Base-by-base conservation (phyloP, 2,888 invertebrate genomes). In the Latrodectus hesperus region DNA sequence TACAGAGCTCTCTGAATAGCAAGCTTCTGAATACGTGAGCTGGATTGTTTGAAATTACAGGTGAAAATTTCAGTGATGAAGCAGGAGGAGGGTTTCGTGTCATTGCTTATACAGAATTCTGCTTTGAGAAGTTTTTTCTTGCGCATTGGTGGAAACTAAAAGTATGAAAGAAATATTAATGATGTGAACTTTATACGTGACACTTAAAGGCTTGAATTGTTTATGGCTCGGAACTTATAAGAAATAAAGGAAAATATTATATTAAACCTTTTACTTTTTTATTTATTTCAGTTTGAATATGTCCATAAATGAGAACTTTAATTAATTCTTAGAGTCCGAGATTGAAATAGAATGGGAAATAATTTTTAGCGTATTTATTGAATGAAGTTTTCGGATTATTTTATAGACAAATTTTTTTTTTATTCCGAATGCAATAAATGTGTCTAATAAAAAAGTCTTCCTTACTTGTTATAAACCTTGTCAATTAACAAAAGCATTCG, bases 21-120 rank as follows among this genome's bases (percentile, higher is more conserved):
- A 75, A 70, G 70, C 75, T 77, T 83, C 70, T 76, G 83, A 83
- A 83, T 83, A 76, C 52, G 49, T 51, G 76, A 70, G 71, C 49
- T 60, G 64, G 65, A 71, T 76, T 83, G 83, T 76, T 76, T 76
- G 70, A 55, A 75, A 55, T 82, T 55, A 67, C 53, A 55, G 60
- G 76, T 64, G 9, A 75, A 60, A 64, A 83, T 10, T 60, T 60
- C n/a, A n/a, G n/a, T 60, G 60, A 60, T 60, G 9, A 60, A 60
- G 6, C 60, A 14, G 5, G 60, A 60, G 12, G 10, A 60, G 4
- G 10, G 60, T 60, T 60, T 60, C 60, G 60, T 60, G 60, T 60
- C 60, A 60, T 10, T 60, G 60, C 60, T 60, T 60, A 16, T 16
- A 60, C 12, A 60, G 6, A 60, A 60, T 60, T 60, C 60, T 38